Percentiles rank a stretch among this genome's conserved stretches.
phyloP scores from a whole-genome alignment of 2,888 invertebrate species.

The Nemapogon koenigi region DNA sequence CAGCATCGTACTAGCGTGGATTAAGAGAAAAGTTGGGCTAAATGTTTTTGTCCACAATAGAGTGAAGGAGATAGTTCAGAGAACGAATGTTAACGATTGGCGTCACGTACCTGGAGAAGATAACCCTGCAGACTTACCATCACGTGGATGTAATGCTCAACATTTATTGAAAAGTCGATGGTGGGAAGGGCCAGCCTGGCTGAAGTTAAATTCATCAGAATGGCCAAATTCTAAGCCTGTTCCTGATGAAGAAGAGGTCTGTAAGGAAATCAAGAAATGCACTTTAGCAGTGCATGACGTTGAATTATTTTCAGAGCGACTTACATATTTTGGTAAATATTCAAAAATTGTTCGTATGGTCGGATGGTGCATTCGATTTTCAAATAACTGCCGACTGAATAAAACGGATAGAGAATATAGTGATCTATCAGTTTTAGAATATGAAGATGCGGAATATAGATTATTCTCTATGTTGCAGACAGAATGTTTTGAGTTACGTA shows the following conservation, averaged over 20 bases:
- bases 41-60: conserved; percentile 10
- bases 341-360: conserved; percentile 10
- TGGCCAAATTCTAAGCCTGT: neutral
- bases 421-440: too few relatives aligned
- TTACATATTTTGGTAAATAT: conserved; percentile 8
- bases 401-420: too few relatives aligned
- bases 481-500: neutral
- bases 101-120: conserved; percentile 7
- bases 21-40: neutral
- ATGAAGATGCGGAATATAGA: conserved; percentile 1
- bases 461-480: neutral
- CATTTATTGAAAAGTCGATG: conserved; percentile 2
- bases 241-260: neutral
- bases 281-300: neutral
- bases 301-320: neutral
- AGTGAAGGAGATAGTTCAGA: conserved; percentile 7
- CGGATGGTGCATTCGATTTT: conserved; percentile 6
- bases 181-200: conserved; percentile 12
- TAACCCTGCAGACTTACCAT: conserved; percentile 11
- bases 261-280: neutral
- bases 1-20: conserved; percentile 2
- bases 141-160: conserved; percentile 8
- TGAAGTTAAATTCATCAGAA: neutral
- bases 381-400: neutral
- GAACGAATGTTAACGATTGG: conserved; percentile 4